A percentile compares a stretch with the other conserved stretches of the same genome.
Evolutionary conservation across 2,797 vertebrate genomes (phyloP).

Genomic region (Sebastes alutus): DNA sequence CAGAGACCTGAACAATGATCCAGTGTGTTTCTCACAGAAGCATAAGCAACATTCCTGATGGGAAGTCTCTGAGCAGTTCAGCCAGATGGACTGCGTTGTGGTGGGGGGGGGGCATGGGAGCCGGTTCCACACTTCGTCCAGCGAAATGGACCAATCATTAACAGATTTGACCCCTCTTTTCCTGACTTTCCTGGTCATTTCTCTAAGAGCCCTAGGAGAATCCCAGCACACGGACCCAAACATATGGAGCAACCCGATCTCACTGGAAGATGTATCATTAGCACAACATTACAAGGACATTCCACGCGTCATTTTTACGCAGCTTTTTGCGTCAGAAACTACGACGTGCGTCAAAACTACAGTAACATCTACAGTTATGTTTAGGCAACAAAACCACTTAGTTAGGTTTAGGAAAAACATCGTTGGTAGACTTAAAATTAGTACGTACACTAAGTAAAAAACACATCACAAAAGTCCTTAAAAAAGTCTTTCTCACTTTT

Average conservation of each 20-base stretch:
- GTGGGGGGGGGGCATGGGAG: neutral
- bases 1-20: constrained; percentile 40
- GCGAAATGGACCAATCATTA: constrained; percentile 69
- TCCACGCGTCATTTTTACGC: too few species aligned
- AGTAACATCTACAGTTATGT: too few species aligned
- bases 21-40: constrained; percentile 33
- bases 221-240: constrained; percentile 50
- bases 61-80: constrained; percentile 38
- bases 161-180: constrained; percentile 67
- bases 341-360: fast-evolving
- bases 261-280: fast-evolving
- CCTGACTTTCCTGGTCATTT: constrained; percentile 53
- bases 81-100: constrained; percentile 39
- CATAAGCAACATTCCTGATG: constrained; percentile 38
- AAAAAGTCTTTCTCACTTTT: too few species aligned
- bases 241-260: constrained; percentile 35
- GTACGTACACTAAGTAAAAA: too few species aligned
- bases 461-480: too few species aligned
- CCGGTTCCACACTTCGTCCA: constrained; percentile 46
- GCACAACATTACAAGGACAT: too few species aligned
- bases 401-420: too few species aligned
- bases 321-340: too few species aligned
- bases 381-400: too few species aligned
- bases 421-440: fast-evolving
- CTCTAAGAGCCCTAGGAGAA: constrained; percentile 46